Percentiles rank a stretch among this genome's conserved stretches.
Evolutionary conservation across 2,113 vertebrate species (phyloP).

Genomic region (Pogona vitticeps): DNA sequence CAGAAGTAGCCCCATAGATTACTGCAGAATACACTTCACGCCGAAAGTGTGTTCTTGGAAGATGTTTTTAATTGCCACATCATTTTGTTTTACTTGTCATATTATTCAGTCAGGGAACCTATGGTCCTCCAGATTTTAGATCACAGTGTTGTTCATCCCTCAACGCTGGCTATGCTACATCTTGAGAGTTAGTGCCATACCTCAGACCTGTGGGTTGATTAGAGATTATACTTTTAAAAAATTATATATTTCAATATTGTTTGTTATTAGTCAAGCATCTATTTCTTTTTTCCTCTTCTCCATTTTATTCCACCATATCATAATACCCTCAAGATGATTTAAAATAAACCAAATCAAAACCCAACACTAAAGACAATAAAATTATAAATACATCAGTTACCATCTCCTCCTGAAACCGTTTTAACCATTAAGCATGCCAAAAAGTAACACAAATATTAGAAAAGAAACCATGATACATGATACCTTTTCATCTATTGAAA

Average conservation of each 20-base stretch:
- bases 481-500: background rate
- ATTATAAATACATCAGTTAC: too few species aligned
- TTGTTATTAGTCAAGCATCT: too few species aligned
- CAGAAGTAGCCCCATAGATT: conserved; percentile 62
- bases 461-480: background rate
- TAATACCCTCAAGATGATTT: background rate
- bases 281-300: background rate
- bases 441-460: background rate
- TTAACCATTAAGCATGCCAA: background rate
- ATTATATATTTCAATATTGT: too few species aligned
- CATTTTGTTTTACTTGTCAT: background rate
- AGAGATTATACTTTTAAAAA: too few species aligned
- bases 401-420: too few species aligned
- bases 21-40: conserved; percentile 50
- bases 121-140: background rate
- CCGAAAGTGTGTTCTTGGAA: conserved; percentile 11
- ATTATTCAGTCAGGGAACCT: background rate
- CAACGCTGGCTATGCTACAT: background rate
- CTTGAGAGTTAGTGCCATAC: background rate
- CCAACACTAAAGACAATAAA: background rate
- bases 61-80: background rate
- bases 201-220: too few species aligned
- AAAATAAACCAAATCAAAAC: background rate
- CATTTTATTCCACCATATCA: background rate
- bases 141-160: background rate